phyloP scores from a whole-genome alignment of 1,140 invertebrate species.

The Pseudomyrmex cubaensis region DNA sequence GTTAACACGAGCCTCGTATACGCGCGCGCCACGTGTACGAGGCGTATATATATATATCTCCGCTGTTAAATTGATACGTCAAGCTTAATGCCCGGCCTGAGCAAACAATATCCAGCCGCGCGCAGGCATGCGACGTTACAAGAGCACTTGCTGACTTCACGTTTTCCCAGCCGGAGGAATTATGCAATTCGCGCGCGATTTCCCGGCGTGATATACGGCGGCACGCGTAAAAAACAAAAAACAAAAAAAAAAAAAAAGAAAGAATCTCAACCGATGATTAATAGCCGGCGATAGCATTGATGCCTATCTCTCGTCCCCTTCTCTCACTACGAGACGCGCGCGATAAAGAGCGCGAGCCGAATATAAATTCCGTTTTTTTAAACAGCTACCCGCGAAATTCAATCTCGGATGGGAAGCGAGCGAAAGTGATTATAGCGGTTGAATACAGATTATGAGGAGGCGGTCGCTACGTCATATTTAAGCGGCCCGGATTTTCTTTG shows the following conservation, averaged over 20 bases:
- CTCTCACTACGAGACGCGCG: background rate
- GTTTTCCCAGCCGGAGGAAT: constrained; percentile 63
- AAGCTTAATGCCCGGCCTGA: constrained; percentile 1
- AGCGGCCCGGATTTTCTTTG: constrained; percentile 52
- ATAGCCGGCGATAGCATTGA: constrained; percentile 54
- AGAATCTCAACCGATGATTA: constrained; percentile 62
- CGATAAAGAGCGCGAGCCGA: constrained; percentile 15
- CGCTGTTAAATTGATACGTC: background rate
- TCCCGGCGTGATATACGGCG: constrained; percentile 29
- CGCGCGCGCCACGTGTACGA: no score
- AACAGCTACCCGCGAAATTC: constrained; percentile 39
- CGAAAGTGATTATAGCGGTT: constrained; percentile 59
- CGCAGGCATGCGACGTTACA: background rate
- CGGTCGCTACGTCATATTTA: constrained; percentile 31
- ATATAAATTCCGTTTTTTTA: constrained; percentile 64
- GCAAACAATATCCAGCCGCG: constrained; percentile 21
- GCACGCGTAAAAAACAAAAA: constrained; percentile 7
- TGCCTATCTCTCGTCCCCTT: constrained; percentile 31
- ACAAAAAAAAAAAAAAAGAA: background rate
- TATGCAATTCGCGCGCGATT: constrained; percentile 59
- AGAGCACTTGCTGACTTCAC: constrained; percentile 28
- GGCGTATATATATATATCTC: background rate
- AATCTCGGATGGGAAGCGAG: constrained; percentile 23
- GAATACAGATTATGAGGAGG: constrained; percentile 51
- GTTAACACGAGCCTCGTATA: background rate